Percentiles rank a stretch among this genome's conserved stretches.
Evolutionary conservation across 2,888 invertebrate genomes (phyloP).

Genomic region (Dorcus parallelipipedus): DNA sequence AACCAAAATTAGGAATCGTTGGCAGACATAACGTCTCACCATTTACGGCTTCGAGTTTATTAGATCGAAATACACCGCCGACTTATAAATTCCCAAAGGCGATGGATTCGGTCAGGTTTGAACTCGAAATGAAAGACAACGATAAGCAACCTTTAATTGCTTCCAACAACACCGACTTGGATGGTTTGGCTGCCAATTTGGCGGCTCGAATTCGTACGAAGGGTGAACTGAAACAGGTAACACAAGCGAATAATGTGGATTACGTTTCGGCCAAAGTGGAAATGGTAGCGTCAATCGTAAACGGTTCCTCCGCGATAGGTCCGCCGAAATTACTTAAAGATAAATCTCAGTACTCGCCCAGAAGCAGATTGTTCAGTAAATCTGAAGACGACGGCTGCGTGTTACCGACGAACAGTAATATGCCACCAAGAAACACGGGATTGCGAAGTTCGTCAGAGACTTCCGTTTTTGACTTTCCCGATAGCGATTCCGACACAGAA

Average conservation of each 20-base stretch:
- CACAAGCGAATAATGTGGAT: conserved; percentile 21
- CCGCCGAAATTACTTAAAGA: conserved; percentile 53
- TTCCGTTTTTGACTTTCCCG: conserved; percentile 63
- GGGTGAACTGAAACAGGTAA: conserved; percentile 70
- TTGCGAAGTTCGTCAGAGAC: conserved; percentile 60
- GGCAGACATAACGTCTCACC: conserved; percentile 55
- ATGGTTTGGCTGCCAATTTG: conserved; percentile 60
- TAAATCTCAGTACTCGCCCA: conserved; percentile 41
- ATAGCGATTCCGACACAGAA: conserved; percentile 62
- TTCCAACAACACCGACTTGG: conserved; percentile 42
- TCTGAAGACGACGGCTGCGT: conserved; percentile 52
- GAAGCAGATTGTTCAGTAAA: conserved; percentile 58
- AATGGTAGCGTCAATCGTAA: conserved; percentile 9
- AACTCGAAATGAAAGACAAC: conserved; percentile 42
- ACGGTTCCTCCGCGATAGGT: conserved; percentile 28
- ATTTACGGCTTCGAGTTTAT: conserved; percentile 54
- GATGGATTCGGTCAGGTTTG: conserved; percentile 61
- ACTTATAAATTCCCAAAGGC: conserved; percentile 65
- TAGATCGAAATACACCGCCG: conserved; percentile 52
- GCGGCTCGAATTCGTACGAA: conserved; percentile 79
- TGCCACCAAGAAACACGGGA: conserved; percentile 50
- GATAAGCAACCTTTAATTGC: conserved; percentile 20
- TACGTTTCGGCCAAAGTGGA: conserved; percentile 5
- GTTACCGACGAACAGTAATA: conserved; percentile 30
- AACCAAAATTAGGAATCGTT: conserved; percentile 50